phyloP scores from a whole-genome alignment of 2,797 vertebrate species.

The Loriculus beryllinus region DNA sequence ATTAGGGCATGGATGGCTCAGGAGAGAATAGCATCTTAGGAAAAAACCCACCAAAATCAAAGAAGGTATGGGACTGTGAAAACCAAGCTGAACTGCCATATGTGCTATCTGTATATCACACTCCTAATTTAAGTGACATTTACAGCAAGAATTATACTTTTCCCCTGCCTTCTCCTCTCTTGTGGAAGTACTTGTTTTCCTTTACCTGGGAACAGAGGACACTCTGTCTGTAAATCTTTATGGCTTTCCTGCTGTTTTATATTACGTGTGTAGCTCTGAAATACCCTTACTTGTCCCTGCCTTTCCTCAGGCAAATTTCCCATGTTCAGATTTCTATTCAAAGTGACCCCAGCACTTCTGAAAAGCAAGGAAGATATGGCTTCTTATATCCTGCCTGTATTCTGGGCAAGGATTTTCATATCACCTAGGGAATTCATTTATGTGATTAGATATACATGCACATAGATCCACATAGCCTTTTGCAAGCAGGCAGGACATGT shows the following conservation, averaged over 20 bases:
- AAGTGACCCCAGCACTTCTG: background rate
- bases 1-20: background rate
- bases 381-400: background rate
- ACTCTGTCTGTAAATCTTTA: slow-evolving; percentile 1
- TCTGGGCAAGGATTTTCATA: background rate
- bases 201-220: slow-evolving; percentile 34
- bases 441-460: background rate
- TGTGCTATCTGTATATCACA: background rate
- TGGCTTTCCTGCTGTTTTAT: slow-evolving; percentile 18
- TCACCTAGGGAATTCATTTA: background rate
- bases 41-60: background rate
- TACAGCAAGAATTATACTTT: background rate
- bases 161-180: background rate
- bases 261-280: background rate
- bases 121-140: background rate
- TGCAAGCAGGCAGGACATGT: background rate
- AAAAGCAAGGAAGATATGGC: background rate
- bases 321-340: slow-evolving; percentile 8
- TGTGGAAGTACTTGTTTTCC: slow-evolving; percentile 14
- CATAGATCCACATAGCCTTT: background rate
- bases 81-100: background rate
- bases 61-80: background rate
- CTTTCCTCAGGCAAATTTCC: slow-evolving; percentile 12
- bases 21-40: background rate
- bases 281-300: background rate